Evolutionary conservation across 2,888 invertebrate genomes (phyloP).

Genomic region (Tubulanus polymorphus): DNA sequence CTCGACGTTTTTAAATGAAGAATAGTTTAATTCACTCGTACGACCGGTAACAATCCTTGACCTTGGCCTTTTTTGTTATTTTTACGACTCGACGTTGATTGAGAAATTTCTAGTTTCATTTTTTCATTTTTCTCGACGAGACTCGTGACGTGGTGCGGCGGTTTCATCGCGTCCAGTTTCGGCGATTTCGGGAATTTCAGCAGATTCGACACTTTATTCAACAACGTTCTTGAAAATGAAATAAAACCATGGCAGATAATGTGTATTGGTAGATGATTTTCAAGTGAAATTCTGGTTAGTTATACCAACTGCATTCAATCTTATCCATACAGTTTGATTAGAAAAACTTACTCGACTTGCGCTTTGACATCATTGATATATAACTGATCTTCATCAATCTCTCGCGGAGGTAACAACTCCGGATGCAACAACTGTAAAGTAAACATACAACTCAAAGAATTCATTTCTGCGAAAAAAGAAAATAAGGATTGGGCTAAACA

Average conservation of each 20-base stretch:
- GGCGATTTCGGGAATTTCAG: slow-evolving; percentile 47
- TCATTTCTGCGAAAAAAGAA: no score
- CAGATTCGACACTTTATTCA: slow-evolving; percentile 39
- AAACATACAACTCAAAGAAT: background rate
- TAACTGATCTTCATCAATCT: slow-evolving; percentile 35
- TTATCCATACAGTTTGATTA: no score
- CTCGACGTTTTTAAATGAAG: no score
- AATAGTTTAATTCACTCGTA: no score
- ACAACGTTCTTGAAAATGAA: slow-evolving; percentile 26
- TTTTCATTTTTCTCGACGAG: slow-evolving; percentile 24
- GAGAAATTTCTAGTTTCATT: no score
- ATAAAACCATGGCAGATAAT: background rate
- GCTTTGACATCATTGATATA: slow-evolving; percentile 36
- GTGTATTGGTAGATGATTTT: background rate
- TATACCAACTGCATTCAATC: background rate
- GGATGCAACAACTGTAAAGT: slow-evolving; percentile 34
- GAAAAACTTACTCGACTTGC: slow-evolving; percentile 35
- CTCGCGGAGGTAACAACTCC: slow-evolving; percentile 31
- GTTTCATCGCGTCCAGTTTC: slow-evolving; percentile 42
- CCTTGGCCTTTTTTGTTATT: no score
- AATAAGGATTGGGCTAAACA: no score
- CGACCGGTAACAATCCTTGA: no score
- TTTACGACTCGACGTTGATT: no score
- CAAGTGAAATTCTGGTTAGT: background rate
- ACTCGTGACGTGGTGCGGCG: slow-evolving; percentile 34